Conservation (phyloP, 2,888 invertebrate genomes). For the Drosophila hamatofila region DNA sequence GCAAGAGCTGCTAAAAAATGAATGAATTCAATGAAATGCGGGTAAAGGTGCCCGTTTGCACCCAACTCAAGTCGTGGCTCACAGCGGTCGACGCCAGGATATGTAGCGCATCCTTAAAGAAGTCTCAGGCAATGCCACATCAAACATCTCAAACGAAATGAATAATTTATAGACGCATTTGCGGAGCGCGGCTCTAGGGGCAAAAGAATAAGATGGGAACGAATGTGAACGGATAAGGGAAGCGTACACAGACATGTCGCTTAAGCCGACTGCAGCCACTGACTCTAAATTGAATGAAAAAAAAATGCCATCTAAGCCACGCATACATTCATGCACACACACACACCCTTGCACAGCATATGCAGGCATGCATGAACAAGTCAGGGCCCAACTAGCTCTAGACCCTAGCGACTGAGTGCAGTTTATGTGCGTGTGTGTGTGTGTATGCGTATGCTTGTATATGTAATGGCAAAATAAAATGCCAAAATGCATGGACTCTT, state of each 20-base stretch:
- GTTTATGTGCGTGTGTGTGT: not conserved
- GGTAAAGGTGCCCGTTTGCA: slow-evolving; percentile 49
- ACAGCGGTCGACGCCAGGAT: slow-evolving; percentile 15
- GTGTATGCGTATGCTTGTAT: not conserved
- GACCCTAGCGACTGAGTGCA: not conserved
- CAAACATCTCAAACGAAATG: slow-evolving; percentile 81
- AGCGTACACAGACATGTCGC: slow-evolving; percentile 35
- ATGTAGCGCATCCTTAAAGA: slow-evolving; percentile 58
- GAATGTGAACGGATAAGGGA: not conserved
- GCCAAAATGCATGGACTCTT: slow-evolving; percentile 38
- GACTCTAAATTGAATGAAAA: slow-evolving; percentile 23
- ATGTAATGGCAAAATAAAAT: slow-evolving; percentile 51
- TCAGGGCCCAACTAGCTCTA: slow-evolving; percentile 11
- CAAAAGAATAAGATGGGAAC: not conserved
- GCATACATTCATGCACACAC: slow-evolving; percentile 1
- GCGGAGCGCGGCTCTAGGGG: slow-evolving; percentile 19
- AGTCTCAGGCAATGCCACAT: slow-evolving; percentile 62
- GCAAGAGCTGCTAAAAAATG: slow-evolving; percentile 70
- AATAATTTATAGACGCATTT: slow-evolving; percentile 82
- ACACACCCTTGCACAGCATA: slow-evolving; percentile 2
- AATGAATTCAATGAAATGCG: slow-evolving; percentile 79
- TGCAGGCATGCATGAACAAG: slow-evolving; percentile 32
- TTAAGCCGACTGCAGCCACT: slow-evolving; percentile 63
- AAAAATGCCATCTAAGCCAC: slow-evolving; percentile 31
- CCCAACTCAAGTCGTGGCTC: slow-evolving; percentile 22